Conservation (phyloP, 2,797 vertebrate genomes). For the Halcyon leucocephala region DNA sequence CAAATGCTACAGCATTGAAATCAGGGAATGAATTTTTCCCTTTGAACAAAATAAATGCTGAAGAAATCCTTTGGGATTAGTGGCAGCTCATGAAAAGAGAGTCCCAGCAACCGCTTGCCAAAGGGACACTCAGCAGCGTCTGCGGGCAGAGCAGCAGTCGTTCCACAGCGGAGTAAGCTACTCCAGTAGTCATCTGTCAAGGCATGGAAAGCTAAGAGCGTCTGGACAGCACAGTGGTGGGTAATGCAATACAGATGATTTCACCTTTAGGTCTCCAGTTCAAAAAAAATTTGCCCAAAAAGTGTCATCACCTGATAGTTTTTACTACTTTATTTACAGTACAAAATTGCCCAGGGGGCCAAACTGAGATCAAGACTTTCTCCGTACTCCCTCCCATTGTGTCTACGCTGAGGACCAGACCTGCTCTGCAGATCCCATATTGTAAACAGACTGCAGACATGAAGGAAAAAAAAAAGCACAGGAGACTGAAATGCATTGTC, state of each 20-base stretch:
- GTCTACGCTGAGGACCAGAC: neutral
- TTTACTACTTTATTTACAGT: constrained; percentile 55
- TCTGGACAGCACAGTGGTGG: constrained; percentile 20
- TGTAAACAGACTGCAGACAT: neutral
- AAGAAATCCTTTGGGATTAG: neutral
- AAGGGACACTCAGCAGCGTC: neutral
- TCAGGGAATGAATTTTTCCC: neutral
- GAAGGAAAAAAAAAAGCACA: neutral
- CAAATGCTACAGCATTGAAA: neutral
- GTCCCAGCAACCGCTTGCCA: neutral
- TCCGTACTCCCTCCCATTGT: neutral
- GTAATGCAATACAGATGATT: constrained; percentile 64
- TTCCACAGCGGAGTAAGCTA: neutral
- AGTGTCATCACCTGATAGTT: constrained; percentile 67
- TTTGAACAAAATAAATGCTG: neutral
- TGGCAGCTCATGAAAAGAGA: neutral
- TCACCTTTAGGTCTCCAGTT: constrained; percentile 63
- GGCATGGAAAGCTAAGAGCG: constrained; percentile 1
- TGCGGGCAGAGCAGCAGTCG: neutral
- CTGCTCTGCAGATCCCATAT: neutral
- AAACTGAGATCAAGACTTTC: constrained; percentile 11
- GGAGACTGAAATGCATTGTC: neutral
- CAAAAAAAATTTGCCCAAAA: constrained; percentile 58
- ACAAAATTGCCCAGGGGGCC: constrained; percentile 21
- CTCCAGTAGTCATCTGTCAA: constrained; percentile 31